Evolutionary conservation across 2,888 invertebrate species (phyloP), one percentile per base, ranked within the genome.

Genomic region (Sesia bembeciformis): DNA sequence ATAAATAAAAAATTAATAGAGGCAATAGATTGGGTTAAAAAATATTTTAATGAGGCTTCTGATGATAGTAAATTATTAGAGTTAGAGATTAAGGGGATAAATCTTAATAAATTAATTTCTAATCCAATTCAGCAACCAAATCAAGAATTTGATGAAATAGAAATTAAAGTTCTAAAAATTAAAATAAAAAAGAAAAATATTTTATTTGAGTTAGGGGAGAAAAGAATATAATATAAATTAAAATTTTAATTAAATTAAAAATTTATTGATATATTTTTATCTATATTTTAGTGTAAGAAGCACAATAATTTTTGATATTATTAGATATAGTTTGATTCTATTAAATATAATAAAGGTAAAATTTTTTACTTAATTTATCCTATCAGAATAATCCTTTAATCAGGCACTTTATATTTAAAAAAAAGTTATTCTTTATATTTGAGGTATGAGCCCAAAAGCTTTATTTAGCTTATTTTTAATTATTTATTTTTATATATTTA

Each of bases 391-490:
- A 80, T 70, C 83, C 81, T 84, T 82, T 81, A 65, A 65, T 82
- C 83, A 83, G 84, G 84, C 84, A 82, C 81, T 81, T 81, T 81
- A 80, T 83, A 80, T 68, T 84, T 87, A 83, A 87, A 84, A 81
- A 84, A 84, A 83, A 76, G 70, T 66, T 39, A 52, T 67, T 76
- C 68, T 89, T 83, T 88, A 90, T 72, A 88, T 80, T 88, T 90
- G 91, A 77, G 88, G 90, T 91, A 91, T 92, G 91, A 92, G 88
- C 88, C 89, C 91, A 91, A 86, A 75, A 91, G 91, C 92, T 91
- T 92, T 65, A 56, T 78, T 90, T 91, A 90, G 90, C 90, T 81
- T 81, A 80, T 79, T 80, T 81, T 82, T 79, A 78, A 79, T 66
- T 59, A 49, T 38, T 5, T 38, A 49, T 5, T 8, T 49, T 38